Conservation (phyloP, 2,888 invertebrate genomes). For the Exephanes ischioxanthus region DNA sequence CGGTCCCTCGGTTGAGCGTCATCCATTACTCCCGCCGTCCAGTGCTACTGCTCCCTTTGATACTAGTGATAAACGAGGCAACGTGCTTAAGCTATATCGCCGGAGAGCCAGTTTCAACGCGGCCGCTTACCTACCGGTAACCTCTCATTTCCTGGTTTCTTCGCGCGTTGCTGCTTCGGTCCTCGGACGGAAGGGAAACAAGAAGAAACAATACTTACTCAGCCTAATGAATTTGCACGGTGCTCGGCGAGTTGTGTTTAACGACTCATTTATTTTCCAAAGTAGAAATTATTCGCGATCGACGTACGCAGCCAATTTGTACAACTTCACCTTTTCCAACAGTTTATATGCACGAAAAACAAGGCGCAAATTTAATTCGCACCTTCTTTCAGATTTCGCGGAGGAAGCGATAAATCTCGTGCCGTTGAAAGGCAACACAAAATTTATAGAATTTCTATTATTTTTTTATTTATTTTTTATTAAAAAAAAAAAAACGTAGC, state of each 20-base stretch:
- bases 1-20: slow-evolving; percentile 19
- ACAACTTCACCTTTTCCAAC: background rate
- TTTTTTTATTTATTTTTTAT: background rate
- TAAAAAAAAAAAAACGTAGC: background rate
- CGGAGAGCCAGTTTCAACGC: slow-evolving; percentile 45
- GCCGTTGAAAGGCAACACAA: background rate
- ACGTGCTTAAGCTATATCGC: slow-evolving; percentile 34
- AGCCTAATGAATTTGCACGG: background rate
- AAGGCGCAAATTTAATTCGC: too few relatives aligned
- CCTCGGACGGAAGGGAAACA: background rate
- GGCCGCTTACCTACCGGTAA: background rate
- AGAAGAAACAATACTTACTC: background rate
- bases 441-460: background rate
- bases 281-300: background rate
- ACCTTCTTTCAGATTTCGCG: too few relatives aligned
- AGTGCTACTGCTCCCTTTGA: slow-evolving; percentile 43
- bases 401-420: background rate
- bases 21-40: slow-evolving; percentile 36
- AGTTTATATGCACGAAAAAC: background rate
- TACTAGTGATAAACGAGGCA: slow-evolving; percentile 57
- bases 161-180: background rate
- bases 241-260: background rate
- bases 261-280: background rate
- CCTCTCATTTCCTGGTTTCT: slow-evolving; percentile 37
- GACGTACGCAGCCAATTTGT: background rate